Conservation (phyloP, 2,797 vertebrate genomes). For the Coreius guichenoti region DNA sequence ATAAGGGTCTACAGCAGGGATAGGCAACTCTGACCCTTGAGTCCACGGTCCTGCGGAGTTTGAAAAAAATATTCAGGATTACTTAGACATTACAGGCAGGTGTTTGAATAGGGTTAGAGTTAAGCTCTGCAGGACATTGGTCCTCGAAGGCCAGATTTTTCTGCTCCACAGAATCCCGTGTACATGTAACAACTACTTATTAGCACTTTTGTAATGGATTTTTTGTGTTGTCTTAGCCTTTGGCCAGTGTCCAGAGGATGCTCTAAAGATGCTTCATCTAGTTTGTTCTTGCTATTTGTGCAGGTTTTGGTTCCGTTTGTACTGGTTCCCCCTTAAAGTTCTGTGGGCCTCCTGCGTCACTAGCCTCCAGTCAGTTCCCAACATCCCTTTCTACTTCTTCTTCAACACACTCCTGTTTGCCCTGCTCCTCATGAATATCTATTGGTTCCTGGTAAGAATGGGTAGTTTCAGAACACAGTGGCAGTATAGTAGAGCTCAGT, state of each 20-base stretch:
- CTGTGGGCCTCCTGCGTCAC: slow-evolving; percentile 89
- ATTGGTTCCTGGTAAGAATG: slow-evolving; percentile 95
- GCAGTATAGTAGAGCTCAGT: not conserved
- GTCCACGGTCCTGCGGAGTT: not conserved
- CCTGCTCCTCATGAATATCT: slow-evolving; percentile 94
- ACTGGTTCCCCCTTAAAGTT: slow-evolving; percentile 98
- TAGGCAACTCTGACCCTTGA: not conserved
- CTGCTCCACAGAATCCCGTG: not conserved
- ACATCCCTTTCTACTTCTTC: slow-evolving; percentile 98
- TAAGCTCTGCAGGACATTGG: not conserved
- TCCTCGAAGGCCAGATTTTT: not conserved
- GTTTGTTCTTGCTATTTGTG: slow-evolving; percentile 11
- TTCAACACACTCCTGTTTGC: slow-evolving; percentile 91
- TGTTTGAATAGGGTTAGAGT: not conserved
- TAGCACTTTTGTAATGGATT: not conserved
- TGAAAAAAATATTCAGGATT: not conserved
- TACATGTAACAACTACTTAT: not conserved
- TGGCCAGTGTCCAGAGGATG: not conserved
- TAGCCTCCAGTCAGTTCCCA: slow-evolving; percentile 86
- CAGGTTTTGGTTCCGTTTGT: slow-evolving; percentile 99
- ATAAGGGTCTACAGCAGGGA: not conserved
- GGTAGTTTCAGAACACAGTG: not conserved
- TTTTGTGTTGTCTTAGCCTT: not conserved
- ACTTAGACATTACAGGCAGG: not conserved
- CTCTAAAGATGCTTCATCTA: not conserved